These are phyloP conservation scores for Ophion slaviceki DNA, from an alignment of 2,888 invertebrate genomes.

Conservation along the genomic window DNA sequence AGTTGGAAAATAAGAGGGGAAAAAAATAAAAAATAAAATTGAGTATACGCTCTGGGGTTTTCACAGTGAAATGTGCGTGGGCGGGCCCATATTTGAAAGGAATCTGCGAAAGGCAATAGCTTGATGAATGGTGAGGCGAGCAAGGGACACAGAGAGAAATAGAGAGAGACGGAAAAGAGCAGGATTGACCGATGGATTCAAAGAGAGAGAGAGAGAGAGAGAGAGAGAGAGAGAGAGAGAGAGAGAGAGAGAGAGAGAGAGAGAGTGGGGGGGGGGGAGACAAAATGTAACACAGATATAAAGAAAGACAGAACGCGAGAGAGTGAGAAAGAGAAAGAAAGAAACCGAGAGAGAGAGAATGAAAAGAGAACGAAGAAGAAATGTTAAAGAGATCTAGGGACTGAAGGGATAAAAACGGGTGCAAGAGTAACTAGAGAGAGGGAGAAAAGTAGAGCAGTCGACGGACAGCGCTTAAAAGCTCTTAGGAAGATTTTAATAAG, in stretches of 20 bases:
- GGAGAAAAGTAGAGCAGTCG: conserved; percentile 23
- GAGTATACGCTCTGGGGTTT: background rate
- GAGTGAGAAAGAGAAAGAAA: background rate
- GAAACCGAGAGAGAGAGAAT: background rate
- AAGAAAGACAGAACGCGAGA: background rate
- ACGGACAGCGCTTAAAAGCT: conserved; percentile 58
- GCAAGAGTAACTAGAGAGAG: conserved; percentile 23
- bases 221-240: too few relatives aligned
- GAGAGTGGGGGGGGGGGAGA: too few relatives aligned
- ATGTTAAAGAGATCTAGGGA: background rate
- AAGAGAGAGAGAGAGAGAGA: background rate
- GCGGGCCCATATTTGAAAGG: conserved; percentile 9
- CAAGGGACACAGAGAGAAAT: background rate
- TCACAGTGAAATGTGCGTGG: background rate
- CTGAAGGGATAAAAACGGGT: background rate
- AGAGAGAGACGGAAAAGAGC: background rate
- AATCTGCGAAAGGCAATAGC: conserved; percentile 24
- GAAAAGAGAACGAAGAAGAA: conserved; percentile 4
- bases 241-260: background rate
- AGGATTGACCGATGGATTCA: background rate
- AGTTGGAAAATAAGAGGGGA: background rate
- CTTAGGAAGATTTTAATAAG: conserved; percentile 61
- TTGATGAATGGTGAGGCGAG: conserved; percentile 7
- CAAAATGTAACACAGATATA: too few relatives aligned
- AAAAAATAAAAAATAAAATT: conserved; percentile 34